phyloP scores from a whole-genome alignment of 2,113 vertebrate genomes.

The Gnathonemus longibarbis region DNA sequence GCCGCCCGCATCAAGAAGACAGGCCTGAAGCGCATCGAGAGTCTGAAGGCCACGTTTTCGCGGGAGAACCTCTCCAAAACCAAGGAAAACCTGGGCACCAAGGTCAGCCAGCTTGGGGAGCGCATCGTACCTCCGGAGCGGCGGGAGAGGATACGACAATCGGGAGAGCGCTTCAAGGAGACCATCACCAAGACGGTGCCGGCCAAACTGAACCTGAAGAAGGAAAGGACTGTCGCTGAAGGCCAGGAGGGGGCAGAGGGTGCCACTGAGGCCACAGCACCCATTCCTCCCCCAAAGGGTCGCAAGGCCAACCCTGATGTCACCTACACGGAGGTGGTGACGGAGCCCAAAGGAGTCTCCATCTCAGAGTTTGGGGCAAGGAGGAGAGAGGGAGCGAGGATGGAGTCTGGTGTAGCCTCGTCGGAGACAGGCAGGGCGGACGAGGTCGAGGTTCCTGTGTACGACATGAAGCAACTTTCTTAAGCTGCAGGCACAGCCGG shows the following conservation, averaged over 20 bases:
- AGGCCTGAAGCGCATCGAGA: slow-evolving; percentile 85
- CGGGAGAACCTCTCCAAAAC: slow-evolving; percentile 90
- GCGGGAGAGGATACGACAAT: slow-evolving; percentile 86
- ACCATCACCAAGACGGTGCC: slow-evolving; percentile 77
- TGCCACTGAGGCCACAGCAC: slow-evolving; percentile 40
- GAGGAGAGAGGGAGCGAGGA: slow-evolving; percentile 45
- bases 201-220: slow-evolving; percentile 77
- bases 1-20: slow-evolving; percentile 75
- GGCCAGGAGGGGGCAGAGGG: slow-evolving; percentile 71
- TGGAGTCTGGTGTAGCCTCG: slow-evolving; percentile 64
- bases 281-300: slow-evolving; percentile 62
- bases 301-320: slow-evolving; percentile 50
- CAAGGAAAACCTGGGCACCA: slow-evolving; percentile 82
- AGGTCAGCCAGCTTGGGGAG: slow-evolving; percentile 79
- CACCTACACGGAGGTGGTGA: slow-evolving; percentile 69
- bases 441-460: slow-evolving; percentile 63
- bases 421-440: slow-evolving; percentile 67
- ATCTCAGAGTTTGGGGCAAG: slow-evolving; percentile 50
- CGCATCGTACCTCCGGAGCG: slow-evolving; percentile 88
- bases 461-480: slow-evolving; percentile 82
- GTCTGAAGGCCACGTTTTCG: slow-evolving; percentile 90
- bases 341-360: slow-evolving; percentile 69
- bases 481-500: slow-evolving; percentile 38
- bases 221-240: slow-evolving; percentile 67
- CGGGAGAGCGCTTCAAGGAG: slow-evolving; percentile 79